These are phyloP conservation scores for Dynastes maya DNA, from an alignment of 2,888 invertebrate genomes.

Conservation along the genomic window DNA sequence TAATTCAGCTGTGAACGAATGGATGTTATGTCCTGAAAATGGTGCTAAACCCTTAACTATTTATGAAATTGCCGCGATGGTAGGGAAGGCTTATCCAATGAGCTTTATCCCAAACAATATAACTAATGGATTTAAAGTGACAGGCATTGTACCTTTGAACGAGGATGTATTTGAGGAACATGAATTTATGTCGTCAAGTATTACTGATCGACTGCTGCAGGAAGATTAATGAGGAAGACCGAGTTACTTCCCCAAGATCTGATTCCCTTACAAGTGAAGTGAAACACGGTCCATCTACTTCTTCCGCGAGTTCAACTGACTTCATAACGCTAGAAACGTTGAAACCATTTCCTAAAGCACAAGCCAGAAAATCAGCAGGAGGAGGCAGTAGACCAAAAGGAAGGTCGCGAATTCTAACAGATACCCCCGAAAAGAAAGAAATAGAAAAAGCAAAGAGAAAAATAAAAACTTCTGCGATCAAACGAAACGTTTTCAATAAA, in stretches of 20 bases:
- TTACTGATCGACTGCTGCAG: slow-evolving; percentile 39
- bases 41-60: slow-evolving; percentile 60
- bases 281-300: background rate
- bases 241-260: background rate
- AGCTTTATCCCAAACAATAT: slow-evolving; percentile 42
- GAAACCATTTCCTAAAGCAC: slow-evolving; percentile 34
- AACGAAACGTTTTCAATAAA: too few species aligned
- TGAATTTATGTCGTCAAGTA: slow-evolving; percentile 16
- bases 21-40: slow-evolving; percentile 52
- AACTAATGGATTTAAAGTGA: slow-evolving; percentile 16
- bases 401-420: slow-evolving; percentile 53
- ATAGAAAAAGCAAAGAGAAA: background rate
- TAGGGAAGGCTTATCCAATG: slow-evolving; percentile 19
- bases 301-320: background rate
- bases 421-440: slow-evolving; percentile 43
- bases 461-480: too few species aligned
- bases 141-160: slow-evolving; percentile 39
- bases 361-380: slow-evolving; percentile 47
- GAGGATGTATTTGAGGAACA: slow-evolving; percentile 57
- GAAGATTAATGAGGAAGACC: background rate
- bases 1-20: slow-evolving; percentile 54
- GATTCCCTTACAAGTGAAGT: background rate
- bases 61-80: slow-evolving; percentile 25
- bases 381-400: slow-evolving; percentile 46
- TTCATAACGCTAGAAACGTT: background rate